Conservation (phyloP, 2,888 invertebrate species). For the Sminthurinus aureus region DNA sequence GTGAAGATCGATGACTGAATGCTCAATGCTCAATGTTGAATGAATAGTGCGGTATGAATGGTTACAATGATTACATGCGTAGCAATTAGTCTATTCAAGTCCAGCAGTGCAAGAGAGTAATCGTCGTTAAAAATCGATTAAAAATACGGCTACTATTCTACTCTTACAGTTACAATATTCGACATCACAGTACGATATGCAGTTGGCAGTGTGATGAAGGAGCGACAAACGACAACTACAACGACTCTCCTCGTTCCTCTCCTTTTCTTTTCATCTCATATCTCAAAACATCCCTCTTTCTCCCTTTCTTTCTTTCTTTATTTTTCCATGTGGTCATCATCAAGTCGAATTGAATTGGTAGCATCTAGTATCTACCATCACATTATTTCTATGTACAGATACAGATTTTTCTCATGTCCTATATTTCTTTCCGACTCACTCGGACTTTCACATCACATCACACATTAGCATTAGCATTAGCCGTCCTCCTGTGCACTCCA, state of each 20-base stretch:
- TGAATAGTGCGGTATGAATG: too few relatives aligned
- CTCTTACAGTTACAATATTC: neutral
- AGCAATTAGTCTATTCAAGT: slow-evolving; percentile 49
- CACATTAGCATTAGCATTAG: neutral
- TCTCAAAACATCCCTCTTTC: too few relatives aligned
- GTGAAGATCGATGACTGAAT: slow-evolving; percentile 36
- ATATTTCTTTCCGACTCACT: neutral
- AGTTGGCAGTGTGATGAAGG: too few relatives aligned
- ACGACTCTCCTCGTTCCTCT: neutral
- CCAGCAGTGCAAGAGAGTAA: slow-evolving; percentile 45
- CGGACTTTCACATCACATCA: neutral
- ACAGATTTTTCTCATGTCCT: neutral
- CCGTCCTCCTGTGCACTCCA: neutral
- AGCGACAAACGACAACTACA: too few relatives aligned
- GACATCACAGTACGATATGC: neutral
- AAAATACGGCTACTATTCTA: slow-evolving; percentile 25
- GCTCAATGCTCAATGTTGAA: slow-evolving; percentile 18
- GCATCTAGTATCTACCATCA: too few relatives aligned
- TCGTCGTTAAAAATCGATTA: slow-evolving; percentile 55
- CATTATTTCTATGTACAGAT: neutral
- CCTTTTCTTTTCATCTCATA: neutral
- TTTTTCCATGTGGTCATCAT: too few relatives aligned
- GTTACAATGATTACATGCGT: slow-evolving; percentile 44
- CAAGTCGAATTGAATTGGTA: too few relatives aligned
- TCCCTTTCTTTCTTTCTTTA: neutral